Conservation (phyloP, 2,888 invertebrate species). For the Ochropleura plecta region DNA sequence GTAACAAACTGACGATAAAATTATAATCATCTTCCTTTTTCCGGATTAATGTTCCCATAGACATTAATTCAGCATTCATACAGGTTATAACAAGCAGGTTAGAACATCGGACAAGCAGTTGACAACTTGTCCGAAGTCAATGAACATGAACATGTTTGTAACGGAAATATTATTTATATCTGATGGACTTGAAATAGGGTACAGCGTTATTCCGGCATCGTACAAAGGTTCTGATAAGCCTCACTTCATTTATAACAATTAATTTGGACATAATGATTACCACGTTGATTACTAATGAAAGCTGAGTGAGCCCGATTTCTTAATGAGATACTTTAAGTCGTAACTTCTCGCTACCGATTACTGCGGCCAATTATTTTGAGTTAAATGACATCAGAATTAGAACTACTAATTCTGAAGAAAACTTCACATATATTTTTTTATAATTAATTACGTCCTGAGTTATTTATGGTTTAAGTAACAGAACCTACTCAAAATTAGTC, state of each 20-base stretch:
- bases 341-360: constrained; percentile 45
- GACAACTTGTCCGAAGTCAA: constrained; percentile 28
- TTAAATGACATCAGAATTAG: constrained; percentile 28
- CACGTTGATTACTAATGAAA: constrained; percentile 45
- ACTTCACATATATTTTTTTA: not conserved
- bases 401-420: constrained; percentile 22
- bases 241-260: constrained; percentile 44
- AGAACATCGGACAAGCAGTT: constrained; percentile 26
- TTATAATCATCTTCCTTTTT: constrained; percentile 38
- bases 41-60: constrained; percentile 41
- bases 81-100: constrained; percentile 26
- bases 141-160: constrained; percentile 17
- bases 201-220: constrained; percentile 3
- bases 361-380: constrained; percentile 33
- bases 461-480: constrained; percentile 9
- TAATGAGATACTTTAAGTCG: constrained; percentile 38
- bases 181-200: constrained; percentile 22
- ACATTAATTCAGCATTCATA: constrained; percentile 28
- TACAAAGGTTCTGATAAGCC: constrained; percentile 22
- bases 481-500: constrained; percentile 7
- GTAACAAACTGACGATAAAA: constrained; percentile 41
- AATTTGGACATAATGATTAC: constrained; percentile 38
- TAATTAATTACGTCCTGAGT: not conserved
- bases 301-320: constrained; percentile 38
- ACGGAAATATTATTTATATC: constrained; percentile 27